Percentiles rank a stretch among this genome's conserved stretches.
These are phyloP conservation scores for Corythoichthys intestinalis DNA, from an alignment of 2,113 vertebrate genomes.

Conservation along the genomic window DNA sequence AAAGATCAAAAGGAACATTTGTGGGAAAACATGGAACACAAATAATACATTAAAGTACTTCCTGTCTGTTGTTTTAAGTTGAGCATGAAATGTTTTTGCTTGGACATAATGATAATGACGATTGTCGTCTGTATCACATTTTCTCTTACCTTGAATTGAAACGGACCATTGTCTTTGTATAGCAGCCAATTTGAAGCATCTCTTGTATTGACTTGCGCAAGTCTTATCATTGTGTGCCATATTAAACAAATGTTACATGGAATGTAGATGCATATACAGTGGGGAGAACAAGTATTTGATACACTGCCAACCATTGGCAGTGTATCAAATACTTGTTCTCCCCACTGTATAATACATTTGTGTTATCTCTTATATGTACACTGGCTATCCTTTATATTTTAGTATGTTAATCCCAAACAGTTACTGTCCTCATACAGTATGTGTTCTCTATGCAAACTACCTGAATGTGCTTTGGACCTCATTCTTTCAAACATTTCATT, in stretches of 20 bases:
- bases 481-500: constrained; percentile 21
- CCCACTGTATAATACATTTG: too few relatives aligned
- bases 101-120: background rate
- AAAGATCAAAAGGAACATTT: constrained; percentile 16
- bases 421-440: background rate
- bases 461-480: background rate
- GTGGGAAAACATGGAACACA: constrained; percentile 4
- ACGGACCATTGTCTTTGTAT: background rate
- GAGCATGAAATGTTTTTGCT: background rate
- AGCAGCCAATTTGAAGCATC: background rate
- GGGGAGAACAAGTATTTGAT: too few relatives aligned
- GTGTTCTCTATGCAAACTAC: background rate
- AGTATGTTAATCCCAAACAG: background rate
- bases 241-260: background rate
- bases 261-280: background rate
- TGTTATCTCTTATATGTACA: too few relatives aligned
- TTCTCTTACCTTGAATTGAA: background rate
- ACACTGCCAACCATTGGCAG: too few relatives aligned
- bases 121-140: background rate
- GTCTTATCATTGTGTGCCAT: background rate
- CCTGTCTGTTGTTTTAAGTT: background rate
- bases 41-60: background rate
- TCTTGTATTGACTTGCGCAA: background rate
- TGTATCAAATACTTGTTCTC: too few relatives aligned
- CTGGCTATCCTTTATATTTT: background rate